These are phyloP conservation scores for Melanitta fusca DNA, from an alignment of 2,797 vertebrate species.

Conservation along the genomic window DNA sequence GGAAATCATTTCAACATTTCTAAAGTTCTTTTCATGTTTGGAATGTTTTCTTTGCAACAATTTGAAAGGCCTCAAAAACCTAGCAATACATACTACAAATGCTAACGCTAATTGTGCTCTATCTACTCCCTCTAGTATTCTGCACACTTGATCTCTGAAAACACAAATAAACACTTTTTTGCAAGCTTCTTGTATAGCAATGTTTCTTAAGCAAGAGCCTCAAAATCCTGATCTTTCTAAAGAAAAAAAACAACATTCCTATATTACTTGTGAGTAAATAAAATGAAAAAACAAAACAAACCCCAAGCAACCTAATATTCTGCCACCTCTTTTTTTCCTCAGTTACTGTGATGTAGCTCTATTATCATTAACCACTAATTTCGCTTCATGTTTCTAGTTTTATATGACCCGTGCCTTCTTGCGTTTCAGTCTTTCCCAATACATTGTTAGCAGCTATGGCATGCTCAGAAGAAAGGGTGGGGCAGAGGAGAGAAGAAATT, in stretches of 20 bases:
- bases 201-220: background rate
- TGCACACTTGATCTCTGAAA: background rate
- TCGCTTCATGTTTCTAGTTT: background rate
- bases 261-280: background rate
- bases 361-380: background rate
- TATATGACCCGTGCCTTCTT: background rate
- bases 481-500: background rate
- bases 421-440: background rate
- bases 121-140: background rate
- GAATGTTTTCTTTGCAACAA: conserved; percentile 53
- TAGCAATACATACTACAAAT: background rate
- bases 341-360: background rate
- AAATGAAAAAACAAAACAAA: background rate
- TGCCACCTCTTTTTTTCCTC: background rate
- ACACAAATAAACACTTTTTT: background rate
- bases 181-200: background rate
- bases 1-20: conserved; percentile 69
- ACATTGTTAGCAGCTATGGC: background rate
- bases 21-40: conserved; percentile 22
- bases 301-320: background rate
- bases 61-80: conserved; percentile 28
- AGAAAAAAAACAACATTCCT: background rate
- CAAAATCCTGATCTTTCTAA: background rate
- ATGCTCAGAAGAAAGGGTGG: background rate
- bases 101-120: background rate